Conservation (phyloP, 2,797 vertebrate genomes). For the Pangasius sanitwongsei region DNA sequence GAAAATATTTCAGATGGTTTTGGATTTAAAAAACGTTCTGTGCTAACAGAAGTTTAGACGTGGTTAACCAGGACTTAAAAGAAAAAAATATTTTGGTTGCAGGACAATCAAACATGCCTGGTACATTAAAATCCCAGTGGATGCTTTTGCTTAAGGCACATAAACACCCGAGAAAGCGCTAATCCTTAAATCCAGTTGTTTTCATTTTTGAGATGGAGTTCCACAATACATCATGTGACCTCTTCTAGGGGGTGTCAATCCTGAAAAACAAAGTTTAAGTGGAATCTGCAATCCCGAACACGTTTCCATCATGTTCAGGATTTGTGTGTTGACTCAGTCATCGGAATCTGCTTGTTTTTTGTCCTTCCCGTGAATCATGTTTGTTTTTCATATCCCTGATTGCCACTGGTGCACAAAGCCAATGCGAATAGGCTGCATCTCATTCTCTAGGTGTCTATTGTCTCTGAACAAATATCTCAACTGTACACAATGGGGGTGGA, state of each 20-base stretch:
- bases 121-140: not conserved
- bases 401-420: not conserved
- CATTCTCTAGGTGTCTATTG: slow-evolving; percentile 37
- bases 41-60: not conserved
- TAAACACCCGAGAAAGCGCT: not conserved
- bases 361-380: not conserved
- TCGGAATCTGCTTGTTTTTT: slow-evolving; percentile 12
- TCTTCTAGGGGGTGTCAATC: not conserved
- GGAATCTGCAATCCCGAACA: slow-evolving; percentile 10
- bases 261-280: not conserved
- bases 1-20: not conserved
- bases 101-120: not conserved
- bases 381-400: slow-evolving; percentile 22
- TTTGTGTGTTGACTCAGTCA: slow-evolving; percentile 15
- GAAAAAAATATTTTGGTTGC: not conserved
- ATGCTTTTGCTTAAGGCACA: not conserved
- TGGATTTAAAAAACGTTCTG: not conserved
- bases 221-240: not conserved
- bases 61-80: not conserved
- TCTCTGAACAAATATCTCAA: slow-evolving; percentile 23
- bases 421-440: not conserved
- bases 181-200: slow-evolving; percentile 9
- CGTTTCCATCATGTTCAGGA: slow-evolving; percentile 12
- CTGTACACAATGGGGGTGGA: slow-evolving; percentile 30
- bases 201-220: not conserved